Base-by-base conservation (phyloP, 2,797 vertebrate genomes). In the Calcarius lapponicus region DNA sequence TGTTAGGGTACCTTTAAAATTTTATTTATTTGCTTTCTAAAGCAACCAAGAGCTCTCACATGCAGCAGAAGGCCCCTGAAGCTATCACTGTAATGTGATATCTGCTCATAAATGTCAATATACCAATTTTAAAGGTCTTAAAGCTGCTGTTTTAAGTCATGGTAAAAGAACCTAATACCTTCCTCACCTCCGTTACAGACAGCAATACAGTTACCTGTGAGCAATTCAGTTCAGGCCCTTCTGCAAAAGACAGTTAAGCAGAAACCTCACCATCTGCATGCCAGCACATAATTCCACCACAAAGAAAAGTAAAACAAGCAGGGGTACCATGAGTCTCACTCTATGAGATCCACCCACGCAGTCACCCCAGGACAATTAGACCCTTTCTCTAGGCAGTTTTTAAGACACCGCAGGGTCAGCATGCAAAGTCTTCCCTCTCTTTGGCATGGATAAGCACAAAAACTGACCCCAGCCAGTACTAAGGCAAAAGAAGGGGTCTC, bases 11-110 rank as follows among this genome's bases (percentile, higher is more conserved):
- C 60, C 84, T 90, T 82, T 80, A 50, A 67, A 48, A 79, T 84
- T 38, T 31, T 81, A 91, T 79, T 91, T 95, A 86, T 91, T 92
- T 94, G 70, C 69, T 92, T 86, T 87, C 81, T 86, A 78, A 94
- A 84, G 36, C 92, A 86, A 75, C 66, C 80, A 50, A 73, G 80
- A 88, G 28, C 58, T 88, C 74, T 80, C 53, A 48, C 16, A 80
- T 0, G 0, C 80, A 93, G 87, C 65, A 95, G 62, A 95, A 90
- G 86, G 80, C 78, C 92, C 95, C 93, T 48, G 80, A 93, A 94
- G 90, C 94, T 82, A 92, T 43, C 50, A 10, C 67, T 70, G 61
- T 82, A 92, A 92, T n/a, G 71, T 1, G 22, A 4, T 88, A 93
- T 47, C 64, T 80, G 60, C 92, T 90, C 78, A 92, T 90, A 96